Base-by-base conservation (phyloP, 2,888 invertebrate species). In the Protodeltote pygarga region DNA sequence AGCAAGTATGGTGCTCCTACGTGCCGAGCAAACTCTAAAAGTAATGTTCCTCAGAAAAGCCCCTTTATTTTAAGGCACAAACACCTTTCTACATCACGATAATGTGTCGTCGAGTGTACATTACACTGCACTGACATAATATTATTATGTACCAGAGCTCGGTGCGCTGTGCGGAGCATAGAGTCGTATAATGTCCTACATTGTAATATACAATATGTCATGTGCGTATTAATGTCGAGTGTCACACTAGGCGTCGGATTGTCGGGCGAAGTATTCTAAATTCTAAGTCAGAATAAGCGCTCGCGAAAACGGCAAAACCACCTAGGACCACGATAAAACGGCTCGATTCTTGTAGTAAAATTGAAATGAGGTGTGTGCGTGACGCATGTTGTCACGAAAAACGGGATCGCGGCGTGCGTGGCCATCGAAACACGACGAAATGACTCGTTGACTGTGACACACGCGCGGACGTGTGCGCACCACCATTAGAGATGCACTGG, bases 381-480 rank as follows among this genome's bases (percentile, higher is more conserved):
- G 83, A 83, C 74, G 72, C 75, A 70, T 68, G 72, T 68, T 61
- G 79, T 79, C 80, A 82, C 81, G 81, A 77, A 76, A 77, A 76
- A 71, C 75, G 66, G 70, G 77, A 77, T 66, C 47, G 61, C 68
- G 58, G 44, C 53, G 69, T 75, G 71, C 71, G 68, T 71, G 71
- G 68, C 66, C 64, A 68, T 67, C 68, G 62, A 68, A 64, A 70
- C 76, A 76, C 75, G 80, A 77, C 76, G 55, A 64, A 61, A 54
- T 64, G 63, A 63, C 68, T 68, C 66, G 70, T 50, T 63, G 49
- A 27, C 39, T 42, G 62, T 49, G 54, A 52, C 66, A 67, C 67
- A 62, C 60, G 60, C 57, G 52, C 46, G 48, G 40, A 50, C 62
- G 53, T 63, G 58, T 48, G 55, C 54, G 48, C 46, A 41, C 33